Conservation (phyloP, 2,797 vertebrate genomes). For the Amblyraja radiata region DNA sequence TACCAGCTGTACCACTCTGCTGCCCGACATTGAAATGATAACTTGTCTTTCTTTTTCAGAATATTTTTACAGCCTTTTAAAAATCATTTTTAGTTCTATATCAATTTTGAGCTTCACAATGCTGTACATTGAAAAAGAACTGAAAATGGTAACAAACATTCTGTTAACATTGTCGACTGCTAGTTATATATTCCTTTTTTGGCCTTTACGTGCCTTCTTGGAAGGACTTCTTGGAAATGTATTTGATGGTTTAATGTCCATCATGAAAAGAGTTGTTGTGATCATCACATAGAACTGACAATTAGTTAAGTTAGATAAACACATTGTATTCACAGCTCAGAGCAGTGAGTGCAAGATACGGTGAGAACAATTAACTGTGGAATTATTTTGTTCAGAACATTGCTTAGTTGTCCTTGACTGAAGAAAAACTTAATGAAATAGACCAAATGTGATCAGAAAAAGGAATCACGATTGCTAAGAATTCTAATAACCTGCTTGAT, state of each 20-base stretch:
- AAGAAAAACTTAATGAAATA: neutral
- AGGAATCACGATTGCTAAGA: slow-evolving; percentile 4
- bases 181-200: neutral
- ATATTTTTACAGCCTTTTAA: neutral
- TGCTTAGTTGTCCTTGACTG: neutral
- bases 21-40: neutral
- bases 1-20: too few relatives aligned
- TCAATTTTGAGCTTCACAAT: too few relatives aligned
- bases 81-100: neutral
- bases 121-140: neutral
- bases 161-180: neutral
- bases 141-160: too few relatives aligned
- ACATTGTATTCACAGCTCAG: neutral
- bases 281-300: neutral
- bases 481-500: neutral
- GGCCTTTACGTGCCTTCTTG: neutral
- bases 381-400: neutral
- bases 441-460: neutral
- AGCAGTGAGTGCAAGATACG: neutral
- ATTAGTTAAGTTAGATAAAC: neutral
- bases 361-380: neutral
- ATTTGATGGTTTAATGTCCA: neutral
- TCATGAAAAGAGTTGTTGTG: neutral
- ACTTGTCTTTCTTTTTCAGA: neutral
- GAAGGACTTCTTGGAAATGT: neutral